Conservation (phyloP, 2,888 invertebrate genomes). For the Nysson spinosus region DNA sequence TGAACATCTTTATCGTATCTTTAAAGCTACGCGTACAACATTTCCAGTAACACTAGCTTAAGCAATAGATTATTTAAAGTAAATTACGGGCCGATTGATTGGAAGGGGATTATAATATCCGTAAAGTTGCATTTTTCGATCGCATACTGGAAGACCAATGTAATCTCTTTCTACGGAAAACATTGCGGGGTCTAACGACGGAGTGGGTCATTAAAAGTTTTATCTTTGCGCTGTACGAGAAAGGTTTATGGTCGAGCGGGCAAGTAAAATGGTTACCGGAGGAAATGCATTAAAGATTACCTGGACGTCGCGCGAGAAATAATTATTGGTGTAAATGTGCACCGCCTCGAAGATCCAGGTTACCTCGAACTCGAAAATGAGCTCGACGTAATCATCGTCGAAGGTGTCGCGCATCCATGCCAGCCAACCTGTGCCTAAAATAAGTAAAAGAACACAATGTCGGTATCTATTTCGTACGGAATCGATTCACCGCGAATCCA, state of each 20-base stretch:
- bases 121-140: constrained; percentile 10
- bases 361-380: constrained; percentile 85
- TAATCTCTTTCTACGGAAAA: constrained; percentile 23
- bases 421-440: constrained; percentile 85
- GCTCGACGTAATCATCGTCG: constrained; percentile 80
- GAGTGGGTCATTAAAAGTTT: constrained; percentile 43
- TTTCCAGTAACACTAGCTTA: no score
- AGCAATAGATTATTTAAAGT: no score
- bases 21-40: no score
- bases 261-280: not conserved
- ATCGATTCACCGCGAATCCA: constrained; percentile 14
- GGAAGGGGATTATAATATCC: not conserved
- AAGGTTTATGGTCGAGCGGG: constrained; percentile 10
- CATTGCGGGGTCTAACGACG: constrained; percentile 30
- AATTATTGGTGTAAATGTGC: constrained; percentile 85
- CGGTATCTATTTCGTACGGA: constrained; percentile 9
- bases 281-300: constrained; percentile 73
- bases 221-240: constrained; percentile 18
- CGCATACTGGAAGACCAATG: not conserved
- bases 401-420: constrained; percentile 84
- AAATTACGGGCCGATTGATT: not conserved
- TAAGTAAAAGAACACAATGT: constrained; percentile 1
- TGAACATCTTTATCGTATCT: no score
- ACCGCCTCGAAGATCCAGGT: constrained; percentile 84
- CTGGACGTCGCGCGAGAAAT: constrained; percentile 84